Percentiles rank a stretch among this genome's conserved stretches.
Evolutionary conservation across 2,113 vertebrate species (phyloP).

Genomic region (Burhinus oedicnemus): DNA sequence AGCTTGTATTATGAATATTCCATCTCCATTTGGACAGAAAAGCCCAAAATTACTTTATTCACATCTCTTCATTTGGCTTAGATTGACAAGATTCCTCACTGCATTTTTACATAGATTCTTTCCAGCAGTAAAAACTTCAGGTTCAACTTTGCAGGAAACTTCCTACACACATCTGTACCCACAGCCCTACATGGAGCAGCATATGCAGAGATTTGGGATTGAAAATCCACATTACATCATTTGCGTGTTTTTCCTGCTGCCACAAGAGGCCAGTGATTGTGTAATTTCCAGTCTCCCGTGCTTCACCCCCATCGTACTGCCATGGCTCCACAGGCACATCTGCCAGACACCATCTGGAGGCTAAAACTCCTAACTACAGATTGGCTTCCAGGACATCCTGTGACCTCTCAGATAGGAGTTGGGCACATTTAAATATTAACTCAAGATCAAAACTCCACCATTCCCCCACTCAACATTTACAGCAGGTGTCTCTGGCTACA

Average conservation of each 20-base stretch:
- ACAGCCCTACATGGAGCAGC: background rate
- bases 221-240: background rate
- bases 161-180: background rate
- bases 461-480: background rate
- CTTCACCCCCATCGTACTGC: background rate
- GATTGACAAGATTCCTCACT: background rate
- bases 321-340: background rate
- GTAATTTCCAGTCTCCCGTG: background rate
- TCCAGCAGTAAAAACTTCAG: background rate
- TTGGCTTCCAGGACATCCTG: background rate
- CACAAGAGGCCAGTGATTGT: constrained; percentile 14
- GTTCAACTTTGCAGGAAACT: background rate
- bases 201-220: background rate
- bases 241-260: background rate
- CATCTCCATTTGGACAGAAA: background rate
- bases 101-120: background rate
- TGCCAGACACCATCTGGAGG: constrained; percentile 11
- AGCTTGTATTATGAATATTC: background rate
- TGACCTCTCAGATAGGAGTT: background rate
- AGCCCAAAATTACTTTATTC: background rate
- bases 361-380: constrained; percentile 4
- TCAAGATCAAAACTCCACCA: background rate
- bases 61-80: background rate
- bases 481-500: background rate
- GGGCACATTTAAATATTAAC: background rate